Evolutionary conservation across 2,113 vertebrate genomes (phyloP), one percentile per base, ranked within the genome.

Genomic region (Panthera uncia): DNA sequence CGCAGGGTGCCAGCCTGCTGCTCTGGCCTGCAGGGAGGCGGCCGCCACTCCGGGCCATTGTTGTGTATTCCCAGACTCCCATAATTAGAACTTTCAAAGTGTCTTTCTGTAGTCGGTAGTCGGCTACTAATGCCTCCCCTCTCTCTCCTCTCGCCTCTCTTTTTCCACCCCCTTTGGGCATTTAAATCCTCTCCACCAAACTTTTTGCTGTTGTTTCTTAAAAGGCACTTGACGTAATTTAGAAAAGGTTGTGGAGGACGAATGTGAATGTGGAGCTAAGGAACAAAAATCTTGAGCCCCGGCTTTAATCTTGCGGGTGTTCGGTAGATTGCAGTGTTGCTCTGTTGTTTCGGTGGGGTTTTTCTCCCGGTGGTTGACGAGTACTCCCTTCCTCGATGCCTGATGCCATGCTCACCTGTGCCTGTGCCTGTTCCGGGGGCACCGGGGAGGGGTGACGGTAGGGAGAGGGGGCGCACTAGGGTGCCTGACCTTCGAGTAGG

Each of bases 41-140:
- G 89, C 71, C 96, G 87, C 94, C 91, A 97, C 96, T 98, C 76
- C 73, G 7, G 0, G 95, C 95, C 97, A 95, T 98, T 96, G 97
- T 25, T 0, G 83, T 97, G 45, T 96, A 98, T 98, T 94, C 95
- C 80, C 61, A 93, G 98, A 95, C 97, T 98, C 83, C 1, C 65
- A 98, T 98, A 98, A 98, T 98, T 98, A 98, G 98, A 98, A 98
- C 98, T 98, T 98, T 97, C 98, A 97, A 79, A 98, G 98, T 98
- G 98, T 98, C 98, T 98, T 98, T 94, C 95, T 97, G 57, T 98
- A 91, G 82, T 98, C 95, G 66, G 94, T 45, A 45, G 45, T 45
- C 95, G 66, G 94, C 98, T 98, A 98, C 95, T 4, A 15, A 97
- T 94, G 87, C 82, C 9, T 57, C 41, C 87, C 73, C 95, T 85